Base-by-base conservation (phyloP, 2,888 invertebrate genomes). In the Saturnia japonica region DNA sequence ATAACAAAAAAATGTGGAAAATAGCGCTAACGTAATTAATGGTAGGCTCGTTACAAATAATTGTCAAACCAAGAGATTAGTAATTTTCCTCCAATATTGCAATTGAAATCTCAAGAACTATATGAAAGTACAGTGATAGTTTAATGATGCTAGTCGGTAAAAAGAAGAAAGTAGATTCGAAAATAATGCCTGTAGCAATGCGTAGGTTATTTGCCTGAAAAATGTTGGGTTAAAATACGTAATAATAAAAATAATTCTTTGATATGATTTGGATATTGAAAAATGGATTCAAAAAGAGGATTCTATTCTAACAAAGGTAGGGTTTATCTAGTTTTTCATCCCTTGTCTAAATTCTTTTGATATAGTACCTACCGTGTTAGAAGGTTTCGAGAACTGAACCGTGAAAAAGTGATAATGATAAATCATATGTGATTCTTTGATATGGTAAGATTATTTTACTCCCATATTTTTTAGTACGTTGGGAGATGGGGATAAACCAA, bases 321-420 rank as follows among this genome's bases (percentile, higher is more conserved):
- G 74, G 75, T 74, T 74, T 73, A 60, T 60, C 57, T 28, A 60
- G 28, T 60, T 79, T 80, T 80, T 82, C 79, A 83, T 76, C 74
- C 77, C 75, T 72, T 75, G 77, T 80, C 77, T 73, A 74, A 81
- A 77, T 74, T 74, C 75, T 79, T 78, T 60, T 60, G 57, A 60
- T 60, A 60, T 60, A 60, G 57, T 60, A 60, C 25, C 74, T 28
- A 60, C 12, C 74, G 68, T 66, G 62, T 70, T 78, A 78, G 77
- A 78, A 64, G 64, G 79, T 77, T 78, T 74, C 72, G 77, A 75
- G 79, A 80, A 85, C 74, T 78, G 78, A 81, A 81, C 80, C 79
- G 82, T 83, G 77, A 80, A 80, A 78, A 72, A 71, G 72, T 72
- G 84, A 85, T 85, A 85, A 74, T 69, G 69, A 66, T 69, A 69